Evolutionary conservation across 2,113 vertebrate genomes (phyloP).

Genomic region (Hippocampus comes): DNA sequence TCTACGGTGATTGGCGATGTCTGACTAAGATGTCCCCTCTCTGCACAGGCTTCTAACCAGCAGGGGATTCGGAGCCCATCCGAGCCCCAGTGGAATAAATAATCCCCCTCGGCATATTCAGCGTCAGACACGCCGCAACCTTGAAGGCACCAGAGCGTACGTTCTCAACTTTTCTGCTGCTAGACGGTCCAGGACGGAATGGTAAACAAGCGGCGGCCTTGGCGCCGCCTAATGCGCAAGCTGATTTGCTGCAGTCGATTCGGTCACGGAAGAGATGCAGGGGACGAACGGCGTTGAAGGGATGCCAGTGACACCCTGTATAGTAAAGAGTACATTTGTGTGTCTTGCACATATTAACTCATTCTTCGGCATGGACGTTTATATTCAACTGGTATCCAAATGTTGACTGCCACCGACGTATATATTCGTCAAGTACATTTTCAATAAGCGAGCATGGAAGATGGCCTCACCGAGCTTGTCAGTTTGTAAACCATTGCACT

Average conservation of each 20-base stretch:
- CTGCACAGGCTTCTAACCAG: not conserved
- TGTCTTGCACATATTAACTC: not conserved
- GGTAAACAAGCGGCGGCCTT: conserved; percentile 1
- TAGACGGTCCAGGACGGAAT: conserved; percentile 11
- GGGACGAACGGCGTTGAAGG: not conserved
- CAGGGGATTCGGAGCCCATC: conserved; percentile 9
- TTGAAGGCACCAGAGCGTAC: not conserved
- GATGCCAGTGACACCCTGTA: not conserved
- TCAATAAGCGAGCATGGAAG: too few relatives aligned
- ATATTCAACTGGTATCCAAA: not conserved
- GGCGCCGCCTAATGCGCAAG: not conserved
- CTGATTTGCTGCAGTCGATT: not conserved
- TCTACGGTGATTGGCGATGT: not conserved
- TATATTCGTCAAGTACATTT: not conserved
- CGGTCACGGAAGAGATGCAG: not conserved
- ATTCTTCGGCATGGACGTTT: not conserved
- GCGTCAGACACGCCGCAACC: conserved; percentile 12
- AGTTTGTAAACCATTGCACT: too few relatives aligned
- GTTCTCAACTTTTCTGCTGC: conserved; percentile 6
- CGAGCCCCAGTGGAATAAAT: conserved; percentile 22
- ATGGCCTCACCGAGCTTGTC: too few relatives aligned
- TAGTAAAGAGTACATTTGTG: not conserved
- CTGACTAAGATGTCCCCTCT: not conserved
- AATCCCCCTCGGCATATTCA: conserved; percentile 21
- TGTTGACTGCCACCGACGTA: not conserved